These are phyloP conservation scores for Dendrolimus punctatus DNA, from an alignment of 1,140 invertebrate genomes.

Conservation along the genomic window DNA sequence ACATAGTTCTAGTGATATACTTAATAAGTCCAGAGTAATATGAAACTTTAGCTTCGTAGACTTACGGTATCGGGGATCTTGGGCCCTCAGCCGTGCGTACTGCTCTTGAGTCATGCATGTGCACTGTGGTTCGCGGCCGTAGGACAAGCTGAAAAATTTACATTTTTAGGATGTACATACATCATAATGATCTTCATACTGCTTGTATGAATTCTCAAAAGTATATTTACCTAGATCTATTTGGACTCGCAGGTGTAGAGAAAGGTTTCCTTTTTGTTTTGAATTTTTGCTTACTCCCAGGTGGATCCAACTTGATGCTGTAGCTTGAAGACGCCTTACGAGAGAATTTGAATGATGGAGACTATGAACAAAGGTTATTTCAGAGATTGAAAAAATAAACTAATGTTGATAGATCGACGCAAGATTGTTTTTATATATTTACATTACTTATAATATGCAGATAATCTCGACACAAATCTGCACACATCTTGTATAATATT, in stretches of 20 bases:
- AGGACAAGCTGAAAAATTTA: conserved; percentile 39
- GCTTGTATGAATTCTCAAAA: no score
- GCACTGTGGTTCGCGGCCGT: conserved; percentile 86
- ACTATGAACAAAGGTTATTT: conserved; percentile 76
- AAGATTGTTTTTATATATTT: no score
- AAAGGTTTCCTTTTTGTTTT: conserved; percentile 90
- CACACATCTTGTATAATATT: no score
- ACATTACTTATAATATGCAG: no score
- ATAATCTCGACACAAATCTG: no score
- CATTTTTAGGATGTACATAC: conserved; percentile 4
- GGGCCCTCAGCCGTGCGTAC: conserved; percentile 85
- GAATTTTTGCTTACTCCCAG: conserved; percentile 87
- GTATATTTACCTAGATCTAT: conserved; percentile 76
- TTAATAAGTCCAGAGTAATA: no score
- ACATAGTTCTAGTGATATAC: no score
- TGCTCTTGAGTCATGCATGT: conserved; percentile 96
- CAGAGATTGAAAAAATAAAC: not conserved
- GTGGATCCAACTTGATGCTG: conserved; percentile 92
- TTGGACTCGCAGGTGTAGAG: conserved; percentile 95
- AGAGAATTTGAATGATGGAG: conserved; percentile 97
- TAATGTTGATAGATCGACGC: no score
- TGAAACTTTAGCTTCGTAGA: conserved; percentile 3
- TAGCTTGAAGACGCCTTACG: conserved; percentile 97
- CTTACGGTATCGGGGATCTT: conserved; percentile 87
- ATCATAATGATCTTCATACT: not conserved